Evolutionary conservation across 2,113 vertebrate species (phyloP).

Genomic region (Lepus europaeus): DNA sequence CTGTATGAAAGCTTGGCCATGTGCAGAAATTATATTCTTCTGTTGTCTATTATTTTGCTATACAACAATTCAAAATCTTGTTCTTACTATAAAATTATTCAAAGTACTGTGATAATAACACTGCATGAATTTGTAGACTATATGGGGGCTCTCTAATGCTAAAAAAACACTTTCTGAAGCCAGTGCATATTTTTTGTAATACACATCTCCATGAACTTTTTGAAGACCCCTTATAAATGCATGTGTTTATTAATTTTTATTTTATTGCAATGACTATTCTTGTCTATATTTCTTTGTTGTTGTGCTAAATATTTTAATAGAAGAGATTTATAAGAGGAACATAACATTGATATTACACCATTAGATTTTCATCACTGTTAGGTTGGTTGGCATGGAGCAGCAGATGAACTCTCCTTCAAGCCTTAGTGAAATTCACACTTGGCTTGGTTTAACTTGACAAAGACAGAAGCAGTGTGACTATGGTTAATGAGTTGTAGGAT

Average conservation of each 20-base stretch:
- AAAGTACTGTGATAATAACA: no score
- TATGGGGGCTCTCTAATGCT: no score
- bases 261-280: not conserved
- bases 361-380: not conserved
- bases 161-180: no score
- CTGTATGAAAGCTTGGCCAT: no score
- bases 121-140: no score
- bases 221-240: not conserved
- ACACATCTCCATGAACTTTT: no score
- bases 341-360: not conserved
- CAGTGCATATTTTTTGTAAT: no score
- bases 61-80: no score
- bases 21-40: no score
- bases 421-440: not conserved
- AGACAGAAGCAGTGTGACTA: not conserved
- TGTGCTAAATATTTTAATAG: not conserved
- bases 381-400: not conserved
- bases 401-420: not conserved
- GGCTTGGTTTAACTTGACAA: not conserved
- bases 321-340: not conserved
- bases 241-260: not conserved
- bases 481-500: not conserved
- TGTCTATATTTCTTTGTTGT: not conserved
- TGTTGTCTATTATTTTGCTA: no score
- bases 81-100: no score